Conservation (phyloP, 2,797 vertebrate genomes). For the Coluber constrictor region DNA sequence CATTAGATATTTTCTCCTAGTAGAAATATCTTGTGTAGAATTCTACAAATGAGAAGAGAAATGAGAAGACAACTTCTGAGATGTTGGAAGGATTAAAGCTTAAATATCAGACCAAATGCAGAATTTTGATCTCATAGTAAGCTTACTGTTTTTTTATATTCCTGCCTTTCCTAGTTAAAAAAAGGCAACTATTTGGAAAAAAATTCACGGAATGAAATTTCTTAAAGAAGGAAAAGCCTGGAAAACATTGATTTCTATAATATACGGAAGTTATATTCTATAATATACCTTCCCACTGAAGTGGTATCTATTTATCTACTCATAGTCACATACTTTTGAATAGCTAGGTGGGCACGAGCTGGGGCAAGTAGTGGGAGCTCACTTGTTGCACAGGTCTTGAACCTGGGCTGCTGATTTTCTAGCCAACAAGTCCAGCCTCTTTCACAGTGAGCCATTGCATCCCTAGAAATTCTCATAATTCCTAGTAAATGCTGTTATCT, state of each 20-base stretch:
- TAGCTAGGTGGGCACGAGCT: neutral
- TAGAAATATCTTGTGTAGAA: neutral
- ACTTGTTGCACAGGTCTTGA: neutral
- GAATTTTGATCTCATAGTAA: neutral
- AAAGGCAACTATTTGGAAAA: neutral
- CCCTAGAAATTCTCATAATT: neutral
- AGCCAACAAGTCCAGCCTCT: neutral
- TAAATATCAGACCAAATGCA: neutral
- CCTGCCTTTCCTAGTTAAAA: neutral
- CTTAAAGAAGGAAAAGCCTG: constrained; percentile 1
- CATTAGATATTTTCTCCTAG: neutral
- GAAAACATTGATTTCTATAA: neutral
- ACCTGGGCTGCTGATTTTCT: neutral
- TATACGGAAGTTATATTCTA: neutral
- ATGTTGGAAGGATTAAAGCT: neutral
- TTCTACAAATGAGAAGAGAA: neutral
- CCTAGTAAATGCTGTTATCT: neutral
- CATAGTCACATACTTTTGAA: neutral
- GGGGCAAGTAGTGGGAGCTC: neutral
- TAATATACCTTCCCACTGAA: neutral
- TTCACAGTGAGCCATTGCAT: neutral
- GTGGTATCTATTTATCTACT: neutral
- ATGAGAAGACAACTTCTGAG: neutral
- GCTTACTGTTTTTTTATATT: neutral
- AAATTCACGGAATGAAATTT: constrained; percentile 7